Percentiles rank a stretch among this genome's conserved stretches.
Conservation (phyloP, 2,888 invertebrate genomes). For the Dasysyrphus albostriatus region DNA sequence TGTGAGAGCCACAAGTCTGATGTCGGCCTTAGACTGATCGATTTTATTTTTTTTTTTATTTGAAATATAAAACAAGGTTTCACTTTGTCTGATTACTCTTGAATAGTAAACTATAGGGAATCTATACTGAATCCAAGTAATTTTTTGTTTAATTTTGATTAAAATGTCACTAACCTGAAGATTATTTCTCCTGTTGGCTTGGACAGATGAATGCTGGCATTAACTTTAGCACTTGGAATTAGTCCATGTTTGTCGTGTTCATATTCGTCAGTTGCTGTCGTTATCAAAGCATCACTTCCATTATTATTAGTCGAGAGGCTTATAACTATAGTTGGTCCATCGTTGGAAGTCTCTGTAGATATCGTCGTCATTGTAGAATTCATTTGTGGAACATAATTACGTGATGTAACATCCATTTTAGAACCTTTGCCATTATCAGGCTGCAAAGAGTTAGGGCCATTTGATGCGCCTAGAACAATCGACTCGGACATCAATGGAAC, state of each 20-base stretch:
- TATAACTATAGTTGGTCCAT: slow-evolving; percentile 43
- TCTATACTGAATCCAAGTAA: not conserved
- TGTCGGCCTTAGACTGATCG: slow-evolving; percentile 19
- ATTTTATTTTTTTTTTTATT: slow-evolving; percentile 10
- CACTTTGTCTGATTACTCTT: not conserved
- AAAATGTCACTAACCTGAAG: slow-evolving; percentile 57
- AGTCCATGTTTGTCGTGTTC: slow-evolving; percentile 46
- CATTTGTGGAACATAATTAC: not conserved
- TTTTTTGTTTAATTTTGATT: not conserved
- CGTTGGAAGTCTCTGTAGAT: slow-evolving; percentile 4
- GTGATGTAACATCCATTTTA: not conserved
- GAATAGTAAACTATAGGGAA: not conserved
- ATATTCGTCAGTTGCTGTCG: slow-evolving; percentile 54
- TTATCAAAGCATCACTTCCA: slow-evolving; percentile 17
- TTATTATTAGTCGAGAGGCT: slow-evolving; percentile 48
- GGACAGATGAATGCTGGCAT: slow-evolving; percentile 63
- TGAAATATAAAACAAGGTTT: slow-evolving; percentile 3
- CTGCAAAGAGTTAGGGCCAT: slow-evolving; percentile 31
- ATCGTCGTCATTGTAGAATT: slow-evolving; percentile 16
- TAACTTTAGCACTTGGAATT: slow-evolving; percentile 65
- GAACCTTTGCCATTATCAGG: slow-evolving; percentile 10
- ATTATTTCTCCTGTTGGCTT: slow-evolving; percentile 58
- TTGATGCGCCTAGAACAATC: slow-evolving; percentile 31
- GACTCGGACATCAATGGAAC: slow-evolving; percentile 46
- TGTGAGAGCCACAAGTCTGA: slow-evolving; percentile 23